These are phyloP conservation scores for Heliconius erato DNA, from an alignment of 2,888 invertebrate genomes.

Conservation along the genomic window DNA sequence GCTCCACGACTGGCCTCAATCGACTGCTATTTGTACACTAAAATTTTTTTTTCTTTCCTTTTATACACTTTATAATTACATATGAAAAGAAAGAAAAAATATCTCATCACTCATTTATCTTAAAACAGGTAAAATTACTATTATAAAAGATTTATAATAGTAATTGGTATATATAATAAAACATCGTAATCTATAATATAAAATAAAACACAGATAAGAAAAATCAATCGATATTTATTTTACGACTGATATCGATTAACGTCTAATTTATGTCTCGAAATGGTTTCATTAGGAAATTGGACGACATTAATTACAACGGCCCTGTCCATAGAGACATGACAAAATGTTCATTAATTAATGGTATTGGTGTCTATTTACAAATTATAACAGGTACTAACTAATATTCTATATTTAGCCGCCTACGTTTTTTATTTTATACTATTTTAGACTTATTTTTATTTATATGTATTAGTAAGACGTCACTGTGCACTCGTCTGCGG, in stretches of 20 bases:
- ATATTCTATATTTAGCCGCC: background rate
- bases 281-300: slow-evolving; percentile 23
- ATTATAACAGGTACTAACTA: background rate
- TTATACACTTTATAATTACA: too few relatives aligned
- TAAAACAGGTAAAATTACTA: background rate
- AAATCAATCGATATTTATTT: slow-evolving; percentile 7
- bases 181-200: background rate
- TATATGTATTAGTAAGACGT: too few relatives aligned
- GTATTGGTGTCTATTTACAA: slow-evolving; percentile 5
- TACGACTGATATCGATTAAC: slow-evolving; percentile 2
- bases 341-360: slow-evolving; percentile 17
- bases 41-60: too few relatives aligned
- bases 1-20: too few relatives aligned
- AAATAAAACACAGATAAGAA: background rate
- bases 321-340: slow-evolving; percentile 13
- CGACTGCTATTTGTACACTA: too few relatives aligned
- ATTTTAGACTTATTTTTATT: too few relatives aligned
- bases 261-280: slow-evolving; percentile 10
- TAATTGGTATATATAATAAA: background rate
- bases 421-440: background rate
- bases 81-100: too few relatives aligned
- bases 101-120: background rate
- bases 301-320: slow-evolving; percentile 13
- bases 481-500: too few relatives aligned
- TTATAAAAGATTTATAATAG: background rate